Conservation (phyloP, 92 coral and sea anemone genomes). For the Parazoanthus atlanticus region DNA sequence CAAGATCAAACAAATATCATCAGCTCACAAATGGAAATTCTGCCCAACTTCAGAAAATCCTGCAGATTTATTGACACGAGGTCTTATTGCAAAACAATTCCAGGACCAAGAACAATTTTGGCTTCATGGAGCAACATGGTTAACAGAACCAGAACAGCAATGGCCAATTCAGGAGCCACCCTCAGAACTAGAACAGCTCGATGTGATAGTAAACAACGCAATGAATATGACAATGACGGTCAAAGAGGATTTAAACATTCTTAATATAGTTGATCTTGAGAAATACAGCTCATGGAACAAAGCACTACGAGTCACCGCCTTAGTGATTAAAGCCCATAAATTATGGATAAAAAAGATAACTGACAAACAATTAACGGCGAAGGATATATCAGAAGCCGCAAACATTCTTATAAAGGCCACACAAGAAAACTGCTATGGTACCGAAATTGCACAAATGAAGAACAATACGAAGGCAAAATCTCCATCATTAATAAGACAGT, state of each 20-base stretch:
- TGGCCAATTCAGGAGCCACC: not conserved
- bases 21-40: conserved; percentile 34
- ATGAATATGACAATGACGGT: not conserved
- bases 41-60: conserved; percentile 45
- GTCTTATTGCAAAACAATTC: not conserved
- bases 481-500: not conserved
- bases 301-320: conserved; percentile 4
- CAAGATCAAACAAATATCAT: conserved; percentile 28
- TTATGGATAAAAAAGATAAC: not conserved
- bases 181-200: conserved; percentile 9
- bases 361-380: not conserved
- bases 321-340: not conserved
- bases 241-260: not conserved
- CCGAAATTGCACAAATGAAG: not conserved
- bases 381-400: not conserved
- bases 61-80: conserved; percentile 48
- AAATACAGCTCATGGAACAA: conserved; percentile 5
- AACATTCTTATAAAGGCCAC: not conserved
- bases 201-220: conserved; percentile 7
- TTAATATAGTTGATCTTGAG: not conserved
- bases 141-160: conserved; percentile 28
- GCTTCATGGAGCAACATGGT: conserved; percentile 17
- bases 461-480: not conserved
- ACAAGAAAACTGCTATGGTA: not conserved
- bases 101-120: not conserved